Conservation (phyloP, 2,113 vertebrate species). For the Triplophysa dalaica region DNA sequence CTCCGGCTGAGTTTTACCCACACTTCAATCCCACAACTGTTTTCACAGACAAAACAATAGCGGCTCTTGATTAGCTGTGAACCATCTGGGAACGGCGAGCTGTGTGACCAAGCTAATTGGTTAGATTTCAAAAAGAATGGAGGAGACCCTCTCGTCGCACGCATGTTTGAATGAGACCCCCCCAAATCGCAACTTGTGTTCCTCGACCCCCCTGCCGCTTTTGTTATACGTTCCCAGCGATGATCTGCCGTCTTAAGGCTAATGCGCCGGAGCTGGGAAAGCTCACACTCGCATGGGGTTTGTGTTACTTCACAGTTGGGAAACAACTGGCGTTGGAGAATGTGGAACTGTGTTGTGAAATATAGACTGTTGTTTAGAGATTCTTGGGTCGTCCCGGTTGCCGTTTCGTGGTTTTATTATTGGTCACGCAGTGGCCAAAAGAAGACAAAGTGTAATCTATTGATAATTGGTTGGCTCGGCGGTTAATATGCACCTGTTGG, state of each 20-base stretch:
- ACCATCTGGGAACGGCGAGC: conserved; percentile 56
- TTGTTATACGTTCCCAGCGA: conserved; percentile 45
- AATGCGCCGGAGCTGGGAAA: conserved; percentile 11
- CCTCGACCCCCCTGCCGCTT: conserved; percentile 19
- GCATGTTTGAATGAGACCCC: conserved; percentile 49
- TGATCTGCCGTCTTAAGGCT: conserved; percentile 37
- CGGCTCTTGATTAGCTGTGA: conserved; percentile 59
- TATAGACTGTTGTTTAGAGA: conserved; percentile 48
- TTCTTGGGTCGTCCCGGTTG: conserved; percentile 26
- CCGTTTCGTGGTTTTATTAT: not conserved
- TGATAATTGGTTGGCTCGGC: not conserved
- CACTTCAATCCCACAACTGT: conserved; percentile 57
- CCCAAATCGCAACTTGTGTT: conserved; percentile 44
- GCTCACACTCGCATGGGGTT: conserved; percentile 30
- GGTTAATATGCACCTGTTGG: conserved; percentile 37
- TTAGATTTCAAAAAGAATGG: conserved; percentile 56
- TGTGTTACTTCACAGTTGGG: conserved; percentile 38
- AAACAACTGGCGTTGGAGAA: conserved; percentile 25
- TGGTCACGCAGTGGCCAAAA: not conserved
- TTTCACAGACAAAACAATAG: conserved; percentile 62
- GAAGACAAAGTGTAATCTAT: not conserved
- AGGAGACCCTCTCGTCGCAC: conserved; percentile 36
- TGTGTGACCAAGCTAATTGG: conserved; percentile 64
- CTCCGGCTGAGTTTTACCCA: conserved; percentile 37
- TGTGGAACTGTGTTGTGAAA: conserved; percentile 36